A percentile compares a stretch with the other conserved stretches of the same genome.
These are phyloP conservation scores for Drosophila nigricruria DNA, from an alignment of 2,888 invertebrate genomes.

Conservation along the genomic window DNA sequence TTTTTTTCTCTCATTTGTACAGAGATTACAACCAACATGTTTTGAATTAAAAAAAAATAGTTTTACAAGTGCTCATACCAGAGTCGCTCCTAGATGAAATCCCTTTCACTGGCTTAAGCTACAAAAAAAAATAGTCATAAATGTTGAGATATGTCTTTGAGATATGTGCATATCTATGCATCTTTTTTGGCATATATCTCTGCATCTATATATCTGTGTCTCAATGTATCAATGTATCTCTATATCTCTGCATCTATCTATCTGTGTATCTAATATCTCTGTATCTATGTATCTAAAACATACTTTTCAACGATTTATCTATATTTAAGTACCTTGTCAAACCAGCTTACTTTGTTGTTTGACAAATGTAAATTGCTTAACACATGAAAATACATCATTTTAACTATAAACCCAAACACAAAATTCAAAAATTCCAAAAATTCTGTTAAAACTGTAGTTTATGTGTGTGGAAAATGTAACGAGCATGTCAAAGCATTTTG, in stretches of 20 bases:
- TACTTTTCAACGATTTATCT: background rate
- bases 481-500: constrained; percentile 73
- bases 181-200: background rate
- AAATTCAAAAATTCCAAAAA: constrained; percentile 10
- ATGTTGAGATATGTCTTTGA: background rate
- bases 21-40: constrained; percentile 7
- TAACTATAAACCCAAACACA: background rate
- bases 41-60: constrained; percentile 1
- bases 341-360: background rate
- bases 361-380: constrained; percentile 2
- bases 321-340: background rate
- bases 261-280: background rate
- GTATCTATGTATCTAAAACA: background rate
- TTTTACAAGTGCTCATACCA: background rate
- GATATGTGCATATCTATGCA: constrained; percentile 5
- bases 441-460: constrained; percentile 3
- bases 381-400: background rate
- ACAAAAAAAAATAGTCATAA: too few relatives aligned
- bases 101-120: background rate
- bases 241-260: background rate
- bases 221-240: constrained; percentile 4
- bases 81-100: background rate
- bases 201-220: background rate
- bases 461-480: constrained; percentile 47
- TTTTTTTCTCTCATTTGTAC: background rate